These are phyloP conservation scores for Cochlearius cochlearius DNA, from an alignment of 2,113 vertebrate genomes.

Conservation along the genomic window DNA sequence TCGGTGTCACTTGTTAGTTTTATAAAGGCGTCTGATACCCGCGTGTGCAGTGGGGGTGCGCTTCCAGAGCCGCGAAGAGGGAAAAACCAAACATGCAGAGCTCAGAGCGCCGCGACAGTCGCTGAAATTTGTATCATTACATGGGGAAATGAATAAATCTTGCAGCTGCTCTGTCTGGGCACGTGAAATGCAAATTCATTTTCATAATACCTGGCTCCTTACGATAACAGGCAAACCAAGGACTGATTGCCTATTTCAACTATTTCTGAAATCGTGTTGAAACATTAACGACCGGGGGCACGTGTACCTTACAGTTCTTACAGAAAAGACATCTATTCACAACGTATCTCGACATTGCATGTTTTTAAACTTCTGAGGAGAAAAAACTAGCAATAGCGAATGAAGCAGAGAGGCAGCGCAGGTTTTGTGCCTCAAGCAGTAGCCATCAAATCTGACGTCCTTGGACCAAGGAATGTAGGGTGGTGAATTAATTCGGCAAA, in stretches of 20 bases:
- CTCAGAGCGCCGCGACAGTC: accelerated
- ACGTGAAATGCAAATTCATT: accelerated
- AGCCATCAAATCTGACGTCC: accelerated
- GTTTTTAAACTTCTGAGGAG: accelerated
- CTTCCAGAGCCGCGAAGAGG: background rate
- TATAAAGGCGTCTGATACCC: accelerated
- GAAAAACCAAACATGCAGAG: accelerated
- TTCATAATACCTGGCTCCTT: background rate
- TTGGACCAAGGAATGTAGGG: accelerated
- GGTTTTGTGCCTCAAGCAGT: accelerated
- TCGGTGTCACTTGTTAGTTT: accelerated
- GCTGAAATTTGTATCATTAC: accelerated
- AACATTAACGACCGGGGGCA: accelerated
- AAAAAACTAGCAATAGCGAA: accelerated
- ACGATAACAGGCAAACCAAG: background rate
- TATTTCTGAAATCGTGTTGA: background rate
- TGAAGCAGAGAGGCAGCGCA: accelerated
- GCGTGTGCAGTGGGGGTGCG: accelerated
- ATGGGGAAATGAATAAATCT: accelerated
- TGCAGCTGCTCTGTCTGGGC: background rate
- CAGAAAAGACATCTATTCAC: accelerated
- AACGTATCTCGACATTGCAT: accelerated
- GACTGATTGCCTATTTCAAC: accelerated
- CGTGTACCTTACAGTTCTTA: accelerated
- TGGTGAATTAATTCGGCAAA: background rate